Evolutionary conservation across 1,140 invertebrate genomes (phyloP), one percentile per base, ranked within the genome.

Genomic region (Agrypnia vestita): DNA sequence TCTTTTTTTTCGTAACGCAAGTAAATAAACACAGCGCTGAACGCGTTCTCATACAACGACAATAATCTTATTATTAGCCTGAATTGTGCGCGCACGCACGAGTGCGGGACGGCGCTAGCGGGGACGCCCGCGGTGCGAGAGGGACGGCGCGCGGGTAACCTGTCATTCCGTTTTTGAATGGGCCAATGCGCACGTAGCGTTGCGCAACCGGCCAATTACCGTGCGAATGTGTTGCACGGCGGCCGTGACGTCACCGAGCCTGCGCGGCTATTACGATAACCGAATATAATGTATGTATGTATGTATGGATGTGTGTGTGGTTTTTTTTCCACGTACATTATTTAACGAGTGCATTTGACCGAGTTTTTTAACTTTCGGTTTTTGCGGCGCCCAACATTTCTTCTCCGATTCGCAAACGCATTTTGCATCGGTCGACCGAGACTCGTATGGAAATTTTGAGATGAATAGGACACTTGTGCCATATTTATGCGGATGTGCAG

Each of bases 151-250:
- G n/a, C 15, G 13, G 13, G 51, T 51, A 53, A 73, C 69, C 69
- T 73, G 69, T 55, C 69, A 73, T 73, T 73, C 69, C 69, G 25
- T 53, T 53, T 73, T 73, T 73, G 69, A 73, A 73, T 73, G 69
- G 49, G 21, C 69, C 69, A 73, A 55, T 73, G 69, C 69, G 69
- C 69, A 43, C 69, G 69, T 72, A 21, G 47, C 25, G 69, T 73
- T 73, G 51, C 69, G 69, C 69, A 73, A 73, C 47, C 15, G 10
- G 47, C 69, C 69, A 73, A 73, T 73, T 73, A 73, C 47, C 69
- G 69, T 73, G 69, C 69, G 49, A 73, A 71, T 71, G 61, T 64
- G 35, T 64, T 64, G 61, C 61, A 64, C 61, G 19, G 61, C 13
- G 25, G 13, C 61, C 10, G 44, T 69, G 64, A 69, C 64, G 64